Evolutionary conservation across 2,888 invertebrate species (phyloP).

Genomic region (Luperina nickerlii): DNA sequence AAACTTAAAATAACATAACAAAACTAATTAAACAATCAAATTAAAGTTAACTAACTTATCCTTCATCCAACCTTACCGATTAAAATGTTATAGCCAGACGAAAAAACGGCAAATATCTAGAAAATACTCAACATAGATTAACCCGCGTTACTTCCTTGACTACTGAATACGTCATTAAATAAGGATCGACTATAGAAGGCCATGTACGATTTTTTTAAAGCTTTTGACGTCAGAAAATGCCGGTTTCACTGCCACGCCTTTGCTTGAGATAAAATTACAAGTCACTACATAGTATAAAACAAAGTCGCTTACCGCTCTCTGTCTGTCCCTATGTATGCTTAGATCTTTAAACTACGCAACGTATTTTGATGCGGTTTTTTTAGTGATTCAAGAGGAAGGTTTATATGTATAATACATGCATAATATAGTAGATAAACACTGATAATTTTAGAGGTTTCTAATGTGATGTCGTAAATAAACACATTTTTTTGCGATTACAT

Average conservation of each 20-base stretch:
- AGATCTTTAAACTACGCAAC: too few species aligned
- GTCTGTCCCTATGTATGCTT: too few species aligned
- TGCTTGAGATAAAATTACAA: not conserved
- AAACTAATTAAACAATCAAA: not conserved
- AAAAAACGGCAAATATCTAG: not conserved
- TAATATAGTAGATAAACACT: too few species aligned
- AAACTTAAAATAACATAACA: not conserved
- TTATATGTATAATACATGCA: too few species aligned
- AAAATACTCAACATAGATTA: slow-evolving; percentile 9
- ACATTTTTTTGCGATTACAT: too few species aligned
- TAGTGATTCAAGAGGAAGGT: too few species aligned
- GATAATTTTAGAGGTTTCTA: too few species aligned
- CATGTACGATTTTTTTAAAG: slow-evolving; percentile 7
- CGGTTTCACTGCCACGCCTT: slow-evolving; percentile 5
- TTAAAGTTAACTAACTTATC: not conserved
- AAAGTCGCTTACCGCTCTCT: too few species aligned
- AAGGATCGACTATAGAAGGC: slow-evolving; percentile 10
- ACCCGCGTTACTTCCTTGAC: not conserved
- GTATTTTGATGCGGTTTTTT: too few species aligned
- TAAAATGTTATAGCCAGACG: not conserved
- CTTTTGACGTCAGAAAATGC: slow-evolving; percentile 37
- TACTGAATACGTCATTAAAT: slow-evolving; percentile 19
- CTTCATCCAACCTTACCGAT: slow-evolving; percentile 11
- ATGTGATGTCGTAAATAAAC: too few species aligned
- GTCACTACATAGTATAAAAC: too few species aligned